phyloP scores from a whole-genome alignment of 2,888 invertebrate species.

The Ennomos quercinarius region DNA sequence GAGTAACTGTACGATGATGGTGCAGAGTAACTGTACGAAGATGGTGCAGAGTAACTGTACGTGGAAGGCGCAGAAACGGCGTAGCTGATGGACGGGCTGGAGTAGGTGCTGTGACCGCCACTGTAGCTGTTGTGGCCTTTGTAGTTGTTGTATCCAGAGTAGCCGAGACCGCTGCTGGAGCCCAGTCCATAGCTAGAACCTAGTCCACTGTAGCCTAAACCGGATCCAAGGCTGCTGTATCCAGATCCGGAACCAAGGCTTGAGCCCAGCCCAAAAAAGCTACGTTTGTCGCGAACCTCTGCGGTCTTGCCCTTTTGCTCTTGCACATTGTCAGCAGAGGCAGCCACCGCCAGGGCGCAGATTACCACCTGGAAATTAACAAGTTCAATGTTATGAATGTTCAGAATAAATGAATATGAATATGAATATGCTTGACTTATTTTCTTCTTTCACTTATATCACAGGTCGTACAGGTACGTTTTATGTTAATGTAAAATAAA shows the following conservation, averaged over 20 bases:
- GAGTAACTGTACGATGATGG: conserved; percentile 5
- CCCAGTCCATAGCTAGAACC: conserved; percentile 27
- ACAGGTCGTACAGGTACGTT: no score
- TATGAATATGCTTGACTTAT: no score
- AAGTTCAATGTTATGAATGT: no score
- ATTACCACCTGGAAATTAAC: conserved; percentile 42
- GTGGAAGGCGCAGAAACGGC: conserved; percentile 3
- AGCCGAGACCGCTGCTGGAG: conserved; percentile 19
- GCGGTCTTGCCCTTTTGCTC: conserved; percentile 36
- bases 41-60: conserved; percentile 14
- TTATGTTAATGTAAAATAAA: no score
- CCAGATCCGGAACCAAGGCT: conserved; percentile 18
- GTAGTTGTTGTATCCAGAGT: conserved; percentile 20
- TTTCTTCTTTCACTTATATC: background rate
- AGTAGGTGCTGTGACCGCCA: conserved; percentile 21
- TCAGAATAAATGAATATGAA: no score
- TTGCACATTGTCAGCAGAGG: conserved; percentile 30
- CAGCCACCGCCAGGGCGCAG: conserved; percentile 47
- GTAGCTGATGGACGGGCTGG: conserved; percentile 23
- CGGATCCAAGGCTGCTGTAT: conserved; percentile 18
- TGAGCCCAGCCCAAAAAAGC: conserved; percentile 46
- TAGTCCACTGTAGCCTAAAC: conserved; percentile 14
- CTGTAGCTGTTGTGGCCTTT: conserved; percentile 13
- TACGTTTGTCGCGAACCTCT: conserved; percentile 56
- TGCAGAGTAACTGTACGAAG: conserved; percentile 14